Percentiles rank a stretch among this genome's conserved stretches.
Conservation (phyloP, 2,797 vertebrate species). For the Gila robusta region DNA sequence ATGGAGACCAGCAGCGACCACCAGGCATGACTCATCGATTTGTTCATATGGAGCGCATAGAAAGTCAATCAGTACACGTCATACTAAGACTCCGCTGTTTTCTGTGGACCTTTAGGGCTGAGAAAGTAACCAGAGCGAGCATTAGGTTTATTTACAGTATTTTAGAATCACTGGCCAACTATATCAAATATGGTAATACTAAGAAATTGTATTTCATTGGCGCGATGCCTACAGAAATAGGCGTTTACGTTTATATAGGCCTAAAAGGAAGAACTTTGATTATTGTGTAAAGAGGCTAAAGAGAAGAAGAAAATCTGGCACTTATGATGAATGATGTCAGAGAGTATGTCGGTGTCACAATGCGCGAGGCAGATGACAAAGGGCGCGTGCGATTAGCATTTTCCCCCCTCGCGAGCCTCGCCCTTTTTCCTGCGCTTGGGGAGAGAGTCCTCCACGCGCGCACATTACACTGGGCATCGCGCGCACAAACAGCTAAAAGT, state of each 20-base stretch:
- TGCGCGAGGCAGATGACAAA: slow-evolving; percentile 65
- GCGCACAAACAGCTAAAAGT: not conserved
- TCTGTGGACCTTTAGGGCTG: not conserved
- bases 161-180: not conserved
- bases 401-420: slow-evolving; percentile 73
- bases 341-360: slow-evolving; percentile 20
- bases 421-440: slow-evolving; percentile 70
- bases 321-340: slow-evolving; percentile 18
- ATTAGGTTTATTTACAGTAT: not conserved
- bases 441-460: not conserved
- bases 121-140: not conserved
- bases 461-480: not conserved
- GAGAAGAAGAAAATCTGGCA: not conserved
- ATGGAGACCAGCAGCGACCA: slow-evolving; percentile 60
- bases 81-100: not conserved
- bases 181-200: not conserved
- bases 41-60: slow-evolving; percentile 46
- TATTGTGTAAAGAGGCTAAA: not conserved
- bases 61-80: slow-evolving; percentile 22
- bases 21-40: slow-evolving; percentile 74
- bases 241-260: slow-evolving; percentile 14
- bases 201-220: not conserved
- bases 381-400: slow-evolving; percentile 53
- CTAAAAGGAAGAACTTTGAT: not conserved
- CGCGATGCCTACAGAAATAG: slow-evolving; percentile 10